Percentiles rank a stretch among this genome's conserved stretches.
phyloP scores from a whole-genome alignment of 1,140 invertebrate genomes.

The Leptinotarsa lineolata region DNA sequence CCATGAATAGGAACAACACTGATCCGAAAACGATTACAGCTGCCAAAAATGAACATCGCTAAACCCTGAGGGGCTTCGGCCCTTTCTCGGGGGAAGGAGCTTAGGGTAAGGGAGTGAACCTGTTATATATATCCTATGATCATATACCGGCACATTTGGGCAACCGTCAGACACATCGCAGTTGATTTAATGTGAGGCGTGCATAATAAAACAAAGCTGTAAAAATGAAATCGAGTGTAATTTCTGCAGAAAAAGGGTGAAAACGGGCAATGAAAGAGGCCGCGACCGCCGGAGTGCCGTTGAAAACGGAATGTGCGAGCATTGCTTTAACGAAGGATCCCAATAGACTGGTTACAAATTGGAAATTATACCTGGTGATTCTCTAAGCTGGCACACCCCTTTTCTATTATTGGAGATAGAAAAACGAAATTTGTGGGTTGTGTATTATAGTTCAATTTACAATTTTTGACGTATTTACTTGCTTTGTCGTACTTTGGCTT shows the following conservation, averaged over 20 bases:
- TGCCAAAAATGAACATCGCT: constrained; percentile 56
- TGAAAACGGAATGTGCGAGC: background rate
- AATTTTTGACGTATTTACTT: no score
- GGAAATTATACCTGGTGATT: no score
- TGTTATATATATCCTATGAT: constrained; percentile 26
- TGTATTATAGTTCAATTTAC: no score
- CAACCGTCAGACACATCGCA: constrained; percentile 21
- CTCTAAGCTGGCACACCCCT: no score
- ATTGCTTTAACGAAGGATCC: no score
- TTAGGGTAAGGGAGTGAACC: constrained; percentile 19
- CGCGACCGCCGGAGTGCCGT: background rate
- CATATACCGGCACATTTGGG: constrained; percentile 14
- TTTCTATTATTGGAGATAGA: no score
- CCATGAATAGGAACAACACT: constrained; percentile 56
- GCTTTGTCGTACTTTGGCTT: no score
- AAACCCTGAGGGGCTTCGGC: constrained; percentile 11
- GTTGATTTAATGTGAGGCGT: constrained; percentile 23
- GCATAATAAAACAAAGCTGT: constrained; percentile 20
- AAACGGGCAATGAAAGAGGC: background rate
- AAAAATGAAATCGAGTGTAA: constrained; percentile 22
- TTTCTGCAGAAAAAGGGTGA: constrained; percentile 7
- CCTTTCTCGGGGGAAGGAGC: background rate
- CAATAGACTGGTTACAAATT: no score
- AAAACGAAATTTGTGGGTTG: no score
- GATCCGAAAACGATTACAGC: constrained; percentile 58